These are phyloP conservation scores for Campoplex nolae DNA, from an alignment of 2,888 invertebrate species.

Conservation along the genomic window DNA sequence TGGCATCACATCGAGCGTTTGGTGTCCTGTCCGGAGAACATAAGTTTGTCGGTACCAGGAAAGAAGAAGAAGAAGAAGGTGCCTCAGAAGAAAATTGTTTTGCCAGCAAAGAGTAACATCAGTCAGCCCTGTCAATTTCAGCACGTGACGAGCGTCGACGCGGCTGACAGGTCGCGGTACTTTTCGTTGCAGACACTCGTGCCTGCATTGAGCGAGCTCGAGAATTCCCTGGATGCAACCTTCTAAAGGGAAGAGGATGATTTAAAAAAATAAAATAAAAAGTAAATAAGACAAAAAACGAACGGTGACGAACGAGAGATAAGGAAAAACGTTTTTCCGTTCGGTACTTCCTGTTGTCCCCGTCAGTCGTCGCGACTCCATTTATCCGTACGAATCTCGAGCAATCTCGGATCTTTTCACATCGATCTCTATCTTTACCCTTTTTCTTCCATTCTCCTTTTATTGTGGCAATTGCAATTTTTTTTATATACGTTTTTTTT, in stretches of 20 bases:
- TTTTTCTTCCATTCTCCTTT: not conserved
- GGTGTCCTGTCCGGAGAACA: constrained; percentile 92
- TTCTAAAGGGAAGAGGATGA: constrained; percentile 70
- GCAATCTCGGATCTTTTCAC: constrained; percentile 25
- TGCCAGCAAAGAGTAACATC: constrained; percentile 92
- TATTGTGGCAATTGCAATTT: not conserved
- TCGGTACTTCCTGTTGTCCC: constrained; percentile 30
- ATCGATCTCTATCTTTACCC: constrained; percentile 16
- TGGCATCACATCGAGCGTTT: constrained; percentile 89
- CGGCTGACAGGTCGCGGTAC: constrained; percentile 88
- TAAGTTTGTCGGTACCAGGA: constrained; percentile 90
- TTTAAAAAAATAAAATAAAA: not conserved
- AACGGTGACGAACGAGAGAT: constrained; percentile 6
- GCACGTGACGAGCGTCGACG: constrained; percentile 92
- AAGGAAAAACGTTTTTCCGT: constrained; percentile 19
- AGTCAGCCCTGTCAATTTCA: constrained; percentile 94
- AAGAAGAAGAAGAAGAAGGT: constrained; percentile 87
- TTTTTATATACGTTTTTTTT: not conserved
- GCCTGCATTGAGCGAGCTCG: constrained; percentile 81
- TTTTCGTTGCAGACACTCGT: constrained; percentile 89
- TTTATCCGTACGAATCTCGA: constrained; percentile 28
- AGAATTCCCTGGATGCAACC: constrained; percentile 76
- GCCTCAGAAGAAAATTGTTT: constrained; percentile 86
- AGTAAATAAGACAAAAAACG: constrained; percentile 43
- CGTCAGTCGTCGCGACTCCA: constrained; percentile 1